These are phyloP conservation scores for Achroia grisella DNA, from an alignment of 1,140 invertebrate genomes.

Conservation along the genomic window DNA sequence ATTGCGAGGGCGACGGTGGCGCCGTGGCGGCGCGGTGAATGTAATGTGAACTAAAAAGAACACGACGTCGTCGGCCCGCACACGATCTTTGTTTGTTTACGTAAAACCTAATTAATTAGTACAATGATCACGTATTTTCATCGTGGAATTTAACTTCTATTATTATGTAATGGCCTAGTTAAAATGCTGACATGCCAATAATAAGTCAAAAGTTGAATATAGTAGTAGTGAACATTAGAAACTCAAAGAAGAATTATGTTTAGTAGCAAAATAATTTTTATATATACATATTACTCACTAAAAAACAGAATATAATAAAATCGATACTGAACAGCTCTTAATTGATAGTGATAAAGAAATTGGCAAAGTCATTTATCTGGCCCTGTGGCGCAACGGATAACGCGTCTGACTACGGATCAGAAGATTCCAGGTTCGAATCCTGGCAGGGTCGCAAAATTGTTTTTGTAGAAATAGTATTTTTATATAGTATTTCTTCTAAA, in stretches of 20 bases:
- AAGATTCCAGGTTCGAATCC: constrained; percentile 75
- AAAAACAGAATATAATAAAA: background rate
- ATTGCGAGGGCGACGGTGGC: constrained; percentile 12
- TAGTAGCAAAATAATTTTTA: no score
- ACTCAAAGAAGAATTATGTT: no score
- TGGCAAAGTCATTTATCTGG: constrained; percentile 5
- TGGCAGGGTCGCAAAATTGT: constrained; percentile 32
- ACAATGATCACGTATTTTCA: constrained; percentile 19
- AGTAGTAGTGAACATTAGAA: no score
- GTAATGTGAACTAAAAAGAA: constrained; percentile 32
- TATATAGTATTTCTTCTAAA: constrained; percentile 6
- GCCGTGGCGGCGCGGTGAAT: constrained; percentile 23
- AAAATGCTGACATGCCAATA: no score
- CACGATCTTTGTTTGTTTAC: constrained; percentile 18
- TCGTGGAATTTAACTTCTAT: no score
- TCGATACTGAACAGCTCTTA: background rate
- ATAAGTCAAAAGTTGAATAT: no score
- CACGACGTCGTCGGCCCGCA: constrained; percentile 45
- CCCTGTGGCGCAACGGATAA: constrained; percentile 90
- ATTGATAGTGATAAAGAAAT: background rate
- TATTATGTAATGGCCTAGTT: no score
- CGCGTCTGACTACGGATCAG: constrained; percentile 80
- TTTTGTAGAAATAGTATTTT: constrained; percentile 9
- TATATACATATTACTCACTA: constrained; percentile 2
- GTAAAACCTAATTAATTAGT: constrained; percentile 20